phyloP scores from a whole-genome alignment of 2,113 vertebrate genomes.

The Salvelinus namaycush region DNA sequence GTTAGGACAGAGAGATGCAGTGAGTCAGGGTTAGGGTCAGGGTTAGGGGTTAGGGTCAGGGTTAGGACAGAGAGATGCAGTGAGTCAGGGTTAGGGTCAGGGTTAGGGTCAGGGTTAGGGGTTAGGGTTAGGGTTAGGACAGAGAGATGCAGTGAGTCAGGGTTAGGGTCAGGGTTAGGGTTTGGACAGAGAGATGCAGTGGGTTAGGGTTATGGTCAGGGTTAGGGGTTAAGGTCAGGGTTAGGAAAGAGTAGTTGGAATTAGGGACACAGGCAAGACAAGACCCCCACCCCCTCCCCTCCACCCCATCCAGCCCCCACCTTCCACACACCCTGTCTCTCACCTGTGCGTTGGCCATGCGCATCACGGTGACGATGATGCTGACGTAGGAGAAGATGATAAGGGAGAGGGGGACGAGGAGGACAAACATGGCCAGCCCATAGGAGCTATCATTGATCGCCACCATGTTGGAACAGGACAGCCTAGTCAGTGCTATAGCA shows the following conservation, averaged over 20 bases:
- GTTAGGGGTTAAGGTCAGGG: too few relatives aligned
- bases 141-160: too few relatives aligned
- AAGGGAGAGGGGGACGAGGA: conserved; percentile 45
- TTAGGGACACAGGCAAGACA: neutral
- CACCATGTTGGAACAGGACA: neutral
- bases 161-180: too few relatives aligned
- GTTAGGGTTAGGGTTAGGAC: too few relatives aligned
- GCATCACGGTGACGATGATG: conserved; percentile 42
- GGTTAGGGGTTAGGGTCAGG: too few relatives aligned
- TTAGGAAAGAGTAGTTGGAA: neutral
- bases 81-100: too few relatives aligned
- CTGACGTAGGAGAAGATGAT: conserved; percentile 51
- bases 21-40: too few relatives aligned
- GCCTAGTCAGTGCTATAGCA: neutral
- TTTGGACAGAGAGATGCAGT: too few relatives aligned
- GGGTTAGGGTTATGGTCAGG: too few relatives aligned
- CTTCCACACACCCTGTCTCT: neutral
- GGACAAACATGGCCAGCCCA: conserved; percentile 40
- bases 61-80: too few relatives aligned
- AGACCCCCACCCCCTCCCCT: neutral
- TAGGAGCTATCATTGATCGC: neutral
- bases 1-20: too few relatives aligned
- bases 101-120: too few relatives aligned
- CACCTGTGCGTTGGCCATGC: conserved; percentile 45
- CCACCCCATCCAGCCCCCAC: neutral